Evolutionary conservation across 2,797 vertebrate species (phyloP).

Genomic region (Hyperoplus lanceolatus): DNA sequence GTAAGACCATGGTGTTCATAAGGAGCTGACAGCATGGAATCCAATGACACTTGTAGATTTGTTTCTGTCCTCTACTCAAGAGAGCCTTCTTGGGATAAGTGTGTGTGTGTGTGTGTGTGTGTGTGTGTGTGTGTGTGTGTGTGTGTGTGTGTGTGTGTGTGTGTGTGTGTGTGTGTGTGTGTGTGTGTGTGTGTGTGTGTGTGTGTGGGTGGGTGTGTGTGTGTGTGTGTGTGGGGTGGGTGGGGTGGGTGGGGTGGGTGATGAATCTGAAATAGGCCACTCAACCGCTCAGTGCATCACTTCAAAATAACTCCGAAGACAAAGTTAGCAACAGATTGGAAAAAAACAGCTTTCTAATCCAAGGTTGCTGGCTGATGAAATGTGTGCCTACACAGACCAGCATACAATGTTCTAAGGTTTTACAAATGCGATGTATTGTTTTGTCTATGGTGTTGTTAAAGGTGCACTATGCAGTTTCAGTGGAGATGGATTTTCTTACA

Average conservation of each 20-base stretch:
- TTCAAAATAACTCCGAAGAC: conserved; percentile 51
- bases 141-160: too few relatives aligned
- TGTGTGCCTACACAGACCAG: conserved; percentile 55
- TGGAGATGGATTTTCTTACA: too few relatives aligned
- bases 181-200: too few relatives aligned
- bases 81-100: conserved; percentile 47
- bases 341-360: conserved; percentile 37
- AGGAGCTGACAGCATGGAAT: conserved; percentile 51
- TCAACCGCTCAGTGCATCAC: conserved; percentile 51
- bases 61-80: conserved; percentile 37
- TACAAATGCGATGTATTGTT: conserved; percentile 18
- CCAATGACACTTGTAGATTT: conserved; percentile 60
- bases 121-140: too few relatives aligned
- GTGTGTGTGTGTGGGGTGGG: too few relatives aligned
- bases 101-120: conserved; percentile 48
- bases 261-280: conserved; percentile 60
- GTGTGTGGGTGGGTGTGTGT: too few relatives aligned
- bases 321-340: conserved; percentile 46
- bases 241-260: conserved; percentile 22
- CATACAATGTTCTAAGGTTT: conserved; percentile 39
- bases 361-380: conserved; percentile 45
- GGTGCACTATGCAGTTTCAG: too few relatives aligned
- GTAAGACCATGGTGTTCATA: conserved; percentile 30
- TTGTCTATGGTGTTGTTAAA: too few relatives aligned
- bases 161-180: too few relatives aligned